Conservation (phyloP, 2,113 vertebrate genomes). For the Macquaria australasica region DNA sequence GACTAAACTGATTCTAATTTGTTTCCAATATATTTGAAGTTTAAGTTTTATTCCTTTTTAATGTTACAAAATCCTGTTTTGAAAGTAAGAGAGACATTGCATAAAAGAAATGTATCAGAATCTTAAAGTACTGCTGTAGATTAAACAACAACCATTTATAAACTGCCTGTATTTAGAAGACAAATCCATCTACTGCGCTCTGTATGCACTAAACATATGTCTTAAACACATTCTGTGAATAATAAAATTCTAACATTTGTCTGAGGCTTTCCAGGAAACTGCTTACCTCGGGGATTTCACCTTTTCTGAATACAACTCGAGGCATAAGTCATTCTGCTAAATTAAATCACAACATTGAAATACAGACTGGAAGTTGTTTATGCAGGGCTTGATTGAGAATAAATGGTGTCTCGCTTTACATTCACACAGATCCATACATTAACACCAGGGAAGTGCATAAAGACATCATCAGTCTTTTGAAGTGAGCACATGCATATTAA, state of each 20-base stretch:
- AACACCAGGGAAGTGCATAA: not conserved
- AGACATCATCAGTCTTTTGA: not conserved
- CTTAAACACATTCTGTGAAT: not conserved
- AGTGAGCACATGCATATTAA: too few relatives aligned
- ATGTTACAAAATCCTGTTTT: not conserved
- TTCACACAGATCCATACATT: not conserved
- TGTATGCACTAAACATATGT: not conserved
- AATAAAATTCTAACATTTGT: not conserved
- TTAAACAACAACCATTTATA: not conserved
- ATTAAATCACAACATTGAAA: not conserved
- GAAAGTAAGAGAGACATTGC: too few relatives aligned
- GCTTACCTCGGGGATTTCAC: not conserved
- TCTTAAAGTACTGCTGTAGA: not conserved
- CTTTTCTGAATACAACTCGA: not conserved
- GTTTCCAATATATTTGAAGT: not conserved
- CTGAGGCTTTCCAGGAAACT: constrained; percentile 9
- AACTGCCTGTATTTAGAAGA: not conserved
- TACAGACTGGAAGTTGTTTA: not conserved
- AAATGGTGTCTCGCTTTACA: not conserved
- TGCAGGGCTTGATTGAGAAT: not conserved
- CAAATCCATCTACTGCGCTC: not conserved
- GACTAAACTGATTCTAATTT: not conserved
- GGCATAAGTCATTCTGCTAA: not conserved
- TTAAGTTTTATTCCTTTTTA: not conserved
- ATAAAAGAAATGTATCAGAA: not conserved